Conservation (phyloP, 2,797 vertebrate genomes). For the Channa striata region DNA sequence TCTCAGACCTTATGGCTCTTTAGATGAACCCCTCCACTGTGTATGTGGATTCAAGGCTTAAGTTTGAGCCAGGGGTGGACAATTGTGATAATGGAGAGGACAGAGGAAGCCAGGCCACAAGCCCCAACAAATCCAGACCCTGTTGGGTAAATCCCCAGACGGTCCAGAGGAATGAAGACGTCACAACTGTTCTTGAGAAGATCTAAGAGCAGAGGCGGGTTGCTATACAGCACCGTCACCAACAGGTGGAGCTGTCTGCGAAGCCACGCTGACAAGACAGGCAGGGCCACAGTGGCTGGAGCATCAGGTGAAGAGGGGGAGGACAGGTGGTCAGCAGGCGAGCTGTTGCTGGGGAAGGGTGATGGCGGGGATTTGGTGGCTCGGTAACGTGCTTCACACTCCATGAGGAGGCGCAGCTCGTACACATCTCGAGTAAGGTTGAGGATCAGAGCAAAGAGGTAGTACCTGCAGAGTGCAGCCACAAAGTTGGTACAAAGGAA, state of each 20-base stretch:
- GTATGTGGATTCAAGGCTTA: conserved; percentile 86
- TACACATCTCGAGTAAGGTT: conserved; percentile 92
- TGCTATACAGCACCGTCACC: conserved; percentile 81
- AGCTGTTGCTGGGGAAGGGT: not conserved
- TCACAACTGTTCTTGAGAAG: conserved; percentile 90
- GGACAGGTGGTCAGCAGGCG: conserved; percentile 1
- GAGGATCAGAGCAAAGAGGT: conserved; percentile 92
- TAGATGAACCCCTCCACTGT: not conserved
- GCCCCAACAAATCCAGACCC: conserved; percentile 87
- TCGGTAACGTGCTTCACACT: conserved; percentile 76
- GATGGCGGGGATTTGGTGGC: conserved; percentile 28
- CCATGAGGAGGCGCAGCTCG: conserved; percentile 88
- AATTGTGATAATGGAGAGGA: conserved; percentile 90
- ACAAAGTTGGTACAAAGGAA: not conserved
- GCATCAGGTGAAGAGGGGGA: conserved; percentile 7
- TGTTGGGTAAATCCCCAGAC: conserved; percentile 86
- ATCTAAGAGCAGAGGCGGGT: conserved; percentile 92
- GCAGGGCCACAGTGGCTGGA: conserved; percentile 12
- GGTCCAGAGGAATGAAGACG: conserved; percentile 89
- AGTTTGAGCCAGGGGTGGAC: conserved; percentile 93
- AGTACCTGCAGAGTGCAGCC: conserved; percentile 85
- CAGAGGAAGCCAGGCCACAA: conserved; percentile 91
- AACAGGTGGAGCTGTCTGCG: conserved; percentile 81
- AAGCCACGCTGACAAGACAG: conserved; percentile 60
- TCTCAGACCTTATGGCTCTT: not conserved